Evolutionary conservation across 2,797 vertebrate genomes (phyloP).

Genomic region (Thamnophis elegans): DNA sequence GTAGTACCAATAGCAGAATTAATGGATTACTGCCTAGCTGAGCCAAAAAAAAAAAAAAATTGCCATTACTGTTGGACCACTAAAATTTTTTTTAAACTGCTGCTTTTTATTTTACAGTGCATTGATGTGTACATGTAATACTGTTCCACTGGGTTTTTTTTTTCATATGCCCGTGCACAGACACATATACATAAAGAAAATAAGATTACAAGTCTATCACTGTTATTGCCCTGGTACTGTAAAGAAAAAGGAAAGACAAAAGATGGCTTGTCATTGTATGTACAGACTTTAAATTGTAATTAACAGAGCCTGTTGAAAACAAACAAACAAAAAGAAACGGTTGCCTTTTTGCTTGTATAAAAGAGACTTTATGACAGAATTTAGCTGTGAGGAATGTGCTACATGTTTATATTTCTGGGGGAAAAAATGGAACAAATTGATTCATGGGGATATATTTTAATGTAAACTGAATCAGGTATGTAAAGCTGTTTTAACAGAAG

Average conservation of each 20-base stretch:
- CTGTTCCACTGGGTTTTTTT: slow-evolving; percentile 79
- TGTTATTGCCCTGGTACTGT: slow-evolving; percentile 96
- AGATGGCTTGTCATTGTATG: slow-evolving; percentile 87
- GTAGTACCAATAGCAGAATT: slow-evolving; percentile 64
- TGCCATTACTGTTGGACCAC: slow-evolving; percentile 80
- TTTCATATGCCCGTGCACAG: slow-evolving; percentile 71
- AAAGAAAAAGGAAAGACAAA: slow-evolving; percentile 72
- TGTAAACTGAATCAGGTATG: slow-evolving; percentile 98
- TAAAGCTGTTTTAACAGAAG: slow-evolving; percentile 90
- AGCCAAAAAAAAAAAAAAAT: slow-evolving; percentile 84
- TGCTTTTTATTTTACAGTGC: slow-evolving; percentile 80
- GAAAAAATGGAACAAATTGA: slow-evolving; percentile 84
- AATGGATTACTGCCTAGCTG: slow-evolving; percentile 91
- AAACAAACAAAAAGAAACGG: slow-evolving; percentile 81
- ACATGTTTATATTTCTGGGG: slow-evolving; percentile 93
- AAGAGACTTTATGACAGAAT: slow-evolving; percentile 98
- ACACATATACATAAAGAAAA: slow-evolving; percentile 74
- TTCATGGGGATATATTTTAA: slow-evolving; percentile 93
- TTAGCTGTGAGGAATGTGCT: slow-evolving; percentile 93
- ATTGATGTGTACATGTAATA: slow-evolving; percentile 82
- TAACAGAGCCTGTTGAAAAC: slow-evolving; percentile 86
- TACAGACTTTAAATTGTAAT: slow-evolving; percentile 93
- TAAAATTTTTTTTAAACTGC: slow-evolving; percentile 80
- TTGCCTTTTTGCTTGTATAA: slow-evolving; percentile 99
- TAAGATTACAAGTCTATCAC: slow-evolving; percentile 87